A percentile compares a stretch with the other conserved stretches of the same genome.
Evolutionary conservation across 2,113 vertebrate species (phyloP).

Genomic region (Beaufortia kweichowensis): DNA sequence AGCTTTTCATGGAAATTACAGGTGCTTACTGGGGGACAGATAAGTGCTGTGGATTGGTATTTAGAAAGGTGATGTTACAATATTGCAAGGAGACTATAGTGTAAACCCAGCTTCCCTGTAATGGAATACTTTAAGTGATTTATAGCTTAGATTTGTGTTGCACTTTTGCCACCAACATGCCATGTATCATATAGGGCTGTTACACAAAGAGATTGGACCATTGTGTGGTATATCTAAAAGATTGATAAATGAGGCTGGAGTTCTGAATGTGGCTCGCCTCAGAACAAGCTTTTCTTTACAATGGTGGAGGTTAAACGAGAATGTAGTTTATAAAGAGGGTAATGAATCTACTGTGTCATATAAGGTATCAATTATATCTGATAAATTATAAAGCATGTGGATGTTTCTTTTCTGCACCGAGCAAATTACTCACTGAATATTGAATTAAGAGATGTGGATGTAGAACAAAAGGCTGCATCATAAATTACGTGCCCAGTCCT

Average conservation of each 20-base stretch:
- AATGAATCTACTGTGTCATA: constrained; percentile 31
- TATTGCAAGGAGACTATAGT: constrained; percentile 10
- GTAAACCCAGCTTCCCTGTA: constrained; percentile 19
- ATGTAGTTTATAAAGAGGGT: constrained; percentile 4
- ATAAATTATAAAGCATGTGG: constrained; percentile 14
- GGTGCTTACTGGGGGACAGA: constrained; percentile 43
- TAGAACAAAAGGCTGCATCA: neutral
- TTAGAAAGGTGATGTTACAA: constrained; percentile 48
- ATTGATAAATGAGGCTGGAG: constrained; percentile 45
- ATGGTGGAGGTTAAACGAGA: constrained; percentile 17
- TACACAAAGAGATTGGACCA: constrained; percentile 29
- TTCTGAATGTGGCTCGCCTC: constrained; percentile 29
- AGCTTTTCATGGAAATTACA: constrained; percentile 52
- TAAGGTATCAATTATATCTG: neutral
- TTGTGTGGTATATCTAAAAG: constrained; percentile 13
- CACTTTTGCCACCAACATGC: constrained; percentile 26
- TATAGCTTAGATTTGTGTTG: constrained; percentile 29
- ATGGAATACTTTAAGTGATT: constrained; percentile 44
- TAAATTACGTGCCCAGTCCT: neutral
- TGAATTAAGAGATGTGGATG: neutral
- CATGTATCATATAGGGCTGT: constrained; percentile 42
- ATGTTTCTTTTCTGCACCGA: neutral
- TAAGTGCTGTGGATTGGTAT: constrained; percentile 29
- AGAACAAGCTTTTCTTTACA: constrained; percentile 22
- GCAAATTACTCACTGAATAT: neutral